A percentile compares a stretch with the other conserved stretches of the same genome.
Evolutionary conservation across 2,888 invertebrate species (phyloP).

Genomic region (Balanococcus diminutus): DNA sequence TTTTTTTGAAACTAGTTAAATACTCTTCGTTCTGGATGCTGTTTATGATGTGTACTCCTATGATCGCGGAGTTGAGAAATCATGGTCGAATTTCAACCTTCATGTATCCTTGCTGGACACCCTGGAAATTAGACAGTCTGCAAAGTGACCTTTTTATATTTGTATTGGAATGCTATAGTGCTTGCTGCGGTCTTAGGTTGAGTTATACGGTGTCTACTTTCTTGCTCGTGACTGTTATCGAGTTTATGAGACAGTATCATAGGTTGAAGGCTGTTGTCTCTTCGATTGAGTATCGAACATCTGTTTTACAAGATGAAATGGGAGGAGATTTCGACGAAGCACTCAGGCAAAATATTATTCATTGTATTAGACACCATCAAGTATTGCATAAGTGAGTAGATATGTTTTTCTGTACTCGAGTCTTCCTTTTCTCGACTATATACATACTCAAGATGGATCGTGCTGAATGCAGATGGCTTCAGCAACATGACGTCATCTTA

Average conservation of each 20-base stretch:
- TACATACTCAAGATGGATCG: too few species aligned
- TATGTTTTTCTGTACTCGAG: too few species aligned
- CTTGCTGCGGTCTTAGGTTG: not conserved
- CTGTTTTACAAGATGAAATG: not conserved
- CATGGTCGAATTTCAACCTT: not conserved
- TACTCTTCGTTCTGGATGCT: not conserved
- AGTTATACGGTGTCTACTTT: not conserved
- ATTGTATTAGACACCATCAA: not conserved
- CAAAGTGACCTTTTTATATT: not conserved
- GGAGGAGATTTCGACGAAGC: not conserved
- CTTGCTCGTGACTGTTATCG: not conserved
- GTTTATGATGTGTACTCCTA: not conserved
- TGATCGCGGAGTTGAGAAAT: not conserved
- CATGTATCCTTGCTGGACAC: not conserved
- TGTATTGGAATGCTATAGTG: not conserved
- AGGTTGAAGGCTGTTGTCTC: not conserved
- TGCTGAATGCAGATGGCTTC: too few species aligned
- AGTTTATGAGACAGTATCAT: not conserved
- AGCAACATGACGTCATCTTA: too few species aligned
- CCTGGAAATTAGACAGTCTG: not conserved
- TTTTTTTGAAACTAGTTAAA: not conserved
- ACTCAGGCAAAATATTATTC: not conserved
- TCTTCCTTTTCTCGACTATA: too few species aligned
- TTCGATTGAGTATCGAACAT: not conserved
- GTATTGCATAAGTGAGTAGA: not conserved